phyloP scores from a whole-genome alignment of 2,888 invertebrate species.

The Proisotoma minuta region DNA sequence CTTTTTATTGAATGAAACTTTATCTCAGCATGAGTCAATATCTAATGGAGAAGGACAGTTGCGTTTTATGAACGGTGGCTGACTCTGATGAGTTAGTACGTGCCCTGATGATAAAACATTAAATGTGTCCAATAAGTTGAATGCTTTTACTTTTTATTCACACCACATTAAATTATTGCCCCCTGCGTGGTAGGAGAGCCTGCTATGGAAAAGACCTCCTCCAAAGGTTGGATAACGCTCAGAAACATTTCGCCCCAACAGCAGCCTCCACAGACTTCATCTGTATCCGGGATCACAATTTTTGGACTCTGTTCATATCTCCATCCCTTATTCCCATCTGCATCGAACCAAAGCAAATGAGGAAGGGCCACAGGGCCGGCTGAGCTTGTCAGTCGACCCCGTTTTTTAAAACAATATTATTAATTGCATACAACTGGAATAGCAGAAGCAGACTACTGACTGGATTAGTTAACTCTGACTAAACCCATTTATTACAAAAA shows the following conservation, averaged over 20 bases:
- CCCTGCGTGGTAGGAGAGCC: slow-evolving; percentile 12
- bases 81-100: no score
- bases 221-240: slow-evolving; percentile 6
- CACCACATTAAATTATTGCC: slow-evolving; percentile 16
- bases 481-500: neutral
- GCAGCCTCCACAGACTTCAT: neutral
- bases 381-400: slow-evolving; percentile 13
- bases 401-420: slow-evolving; percentile 19
- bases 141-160: no score
- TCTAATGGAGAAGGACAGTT: no score
- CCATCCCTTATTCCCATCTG: neutral
- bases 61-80: no score
- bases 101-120: no score
- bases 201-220: slow-evolving; percentile 13
- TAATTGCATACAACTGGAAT: slow-evolving; percentile 7
- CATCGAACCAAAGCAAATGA: neutral
- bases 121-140: no score
- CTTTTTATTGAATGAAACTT: no score
- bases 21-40: no score
- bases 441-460: neutral
- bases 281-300: neutral
- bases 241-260: slow-evolving; percentile 1
- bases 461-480: neutral
- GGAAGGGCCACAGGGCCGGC: neutral
- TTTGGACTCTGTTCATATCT: neutral